A percentile compares a stretch with the other conserved stretches of the same genome.
These are phyloP conservation scores for Orussus abietinus DNA, from an alignment of 1,140 invertebrate genomes.

Conservation along the genomic window DNA sequence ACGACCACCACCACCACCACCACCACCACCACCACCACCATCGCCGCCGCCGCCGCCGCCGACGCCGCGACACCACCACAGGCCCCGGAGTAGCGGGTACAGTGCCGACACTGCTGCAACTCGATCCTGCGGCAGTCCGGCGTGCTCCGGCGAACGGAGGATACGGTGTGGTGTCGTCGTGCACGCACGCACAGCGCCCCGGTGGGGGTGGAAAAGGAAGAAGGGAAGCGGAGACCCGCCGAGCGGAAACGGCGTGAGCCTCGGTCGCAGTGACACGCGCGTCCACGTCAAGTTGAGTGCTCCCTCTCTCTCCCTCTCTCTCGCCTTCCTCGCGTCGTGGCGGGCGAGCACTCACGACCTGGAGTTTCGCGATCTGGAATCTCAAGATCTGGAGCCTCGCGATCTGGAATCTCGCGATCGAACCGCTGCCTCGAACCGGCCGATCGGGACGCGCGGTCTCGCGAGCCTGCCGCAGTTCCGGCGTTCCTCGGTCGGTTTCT, in stretches of 20 bases:
- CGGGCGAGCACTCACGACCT: no score
- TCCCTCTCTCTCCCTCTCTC: conserved; percentile 3
- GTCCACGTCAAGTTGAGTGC: conserved; percentile 49
- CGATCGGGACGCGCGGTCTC: no score
- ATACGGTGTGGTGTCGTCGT: conserved; percentile 10
- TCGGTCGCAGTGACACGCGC: conserved; percentile 53
- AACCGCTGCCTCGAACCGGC: no score
- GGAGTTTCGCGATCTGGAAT: no score
- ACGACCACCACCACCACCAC: conserved; percentile 1
- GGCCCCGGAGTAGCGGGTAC: no score
- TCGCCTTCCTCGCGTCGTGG: conserved; percentile 1
- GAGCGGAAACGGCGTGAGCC: conserved; percentile 48
- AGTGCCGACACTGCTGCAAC: no score
- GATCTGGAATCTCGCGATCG: no score
- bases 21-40: neutral
- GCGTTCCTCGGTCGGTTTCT: no score
- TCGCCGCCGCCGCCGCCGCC: neutral
- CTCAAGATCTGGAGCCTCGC: no score
- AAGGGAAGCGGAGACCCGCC: conserved; percentile 33
- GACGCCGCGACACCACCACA: conserved; percentile 3
- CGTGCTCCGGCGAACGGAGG: conserved; percentile 16
- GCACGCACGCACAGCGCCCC: conserved; percentile 7
- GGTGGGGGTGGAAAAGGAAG: conserved; percentile 27
- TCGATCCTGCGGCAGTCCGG: no score
- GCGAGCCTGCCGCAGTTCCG: no score